These are phyloP conservation scores for Cyprinodon brontotheroides DNA, from an alignment of 2,113 vertebrate species.

Conservation along the genomic window DNA sequence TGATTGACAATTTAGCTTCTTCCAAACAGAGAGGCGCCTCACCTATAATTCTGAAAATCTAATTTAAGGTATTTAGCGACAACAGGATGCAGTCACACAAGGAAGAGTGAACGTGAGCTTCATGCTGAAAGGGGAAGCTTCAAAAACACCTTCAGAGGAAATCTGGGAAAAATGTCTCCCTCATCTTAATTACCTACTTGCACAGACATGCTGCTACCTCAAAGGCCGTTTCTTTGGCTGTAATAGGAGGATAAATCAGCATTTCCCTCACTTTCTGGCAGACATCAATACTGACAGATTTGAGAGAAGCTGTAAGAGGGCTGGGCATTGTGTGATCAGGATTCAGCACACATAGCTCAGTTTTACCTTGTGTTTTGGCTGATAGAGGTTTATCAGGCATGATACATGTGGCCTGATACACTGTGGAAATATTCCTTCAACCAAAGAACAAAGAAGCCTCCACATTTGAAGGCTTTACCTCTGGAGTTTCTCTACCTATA, in stretches of 20 bases:
- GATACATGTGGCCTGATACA: not conserved
- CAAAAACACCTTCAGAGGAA: constrained; percentile 44
- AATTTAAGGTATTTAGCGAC: constrained; percentile 52
- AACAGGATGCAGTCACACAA: constrained; percentile 47
- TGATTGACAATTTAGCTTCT: constrained; percentile 6
- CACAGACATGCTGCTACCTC: constrained; percentile 3
- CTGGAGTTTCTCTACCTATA: too few relatives aligned
- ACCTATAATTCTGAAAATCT: constrained; percentile 53
- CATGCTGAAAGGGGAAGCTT: constrained; percentile 29
- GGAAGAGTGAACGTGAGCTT: constrained; percentile 33
- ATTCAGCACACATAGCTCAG: constrained; percentile 43
- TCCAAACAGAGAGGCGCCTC: constrained; percentile 12
- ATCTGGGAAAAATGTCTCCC: constrained; percentile 53
- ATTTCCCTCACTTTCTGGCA: constrained; percentile 6
- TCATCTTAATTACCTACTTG: constrained; percentile 49
- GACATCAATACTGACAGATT: constrained; percentile 4
- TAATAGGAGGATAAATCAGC: constrained; percentile 54
- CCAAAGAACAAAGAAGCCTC: not conserved
- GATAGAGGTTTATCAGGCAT: constrained; percentile 22
- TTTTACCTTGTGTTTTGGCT: constrained; percentile 26
- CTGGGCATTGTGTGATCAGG: constrained; percentile 32
- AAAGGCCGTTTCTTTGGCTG: constrained; percentile 41
- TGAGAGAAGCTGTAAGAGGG: not conserved
- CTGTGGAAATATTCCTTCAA: too few relatives aligned
- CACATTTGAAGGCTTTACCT: too few relatives aligned